phyloP scores from a whole-genome alignment of 30 jellyfish, hydroid and myxozoan genomes.

The Hydractinia symbiolongicarpus region DNA sequence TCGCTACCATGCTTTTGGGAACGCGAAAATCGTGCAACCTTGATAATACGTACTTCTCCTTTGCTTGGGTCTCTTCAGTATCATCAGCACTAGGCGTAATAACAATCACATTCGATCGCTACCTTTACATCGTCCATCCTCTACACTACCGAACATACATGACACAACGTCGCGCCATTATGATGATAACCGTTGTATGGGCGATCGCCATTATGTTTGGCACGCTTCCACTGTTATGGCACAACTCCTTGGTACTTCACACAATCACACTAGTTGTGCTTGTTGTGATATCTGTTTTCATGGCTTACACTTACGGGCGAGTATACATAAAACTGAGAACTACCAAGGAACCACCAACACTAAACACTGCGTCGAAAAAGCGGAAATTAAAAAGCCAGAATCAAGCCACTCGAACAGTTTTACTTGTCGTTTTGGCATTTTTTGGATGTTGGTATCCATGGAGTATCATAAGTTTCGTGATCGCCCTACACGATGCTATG shows the following conservation, averaged over 20 bases:
- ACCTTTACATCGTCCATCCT: conserved; percentile 29
- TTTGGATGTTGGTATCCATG: conserved; percentile 74
- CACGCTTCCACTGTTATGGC: conserved; percentile 16
- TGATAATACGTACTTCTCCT: conserved; percentile 17
- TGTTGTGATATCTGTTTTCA: conserved; percentile 9
- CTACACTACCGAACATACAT: conserved; percentile 17
- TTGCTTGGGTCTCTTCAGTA: conserved; percentile 28
- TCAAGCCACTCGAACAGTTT: conserved; percentile 74
- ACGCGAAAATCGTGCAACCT: conserved; percentile 40
- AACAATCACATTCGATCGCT: conserved; percentile 31
- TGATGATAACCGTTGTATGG: conserved; percentile 27
- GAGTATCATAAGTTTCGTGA: conserved; percentile 22
- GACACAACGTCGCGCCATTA: conserved; percentile 34
- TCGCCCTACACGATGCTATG: conserved; percentile 19
- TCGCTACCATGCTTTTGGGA: conserved; percentile 40
- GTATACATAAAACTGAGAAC: conserved; percentile 4
- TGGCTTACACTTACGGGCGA: conserved; percentile 18
- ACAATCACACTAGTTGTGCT: conserved; percentile 1
- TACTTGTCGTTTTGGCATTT: conserved; percentile 51
- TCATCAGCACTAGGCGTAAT: conserved; percentile 29
- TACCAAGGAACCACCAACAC: conserved; percentile 16
- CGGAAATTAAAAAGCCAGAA: conserved; percentile 25
- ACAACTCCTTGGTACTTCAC: conserved; percentile 16
- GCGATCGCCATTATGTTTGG: conserved; percentile 7
- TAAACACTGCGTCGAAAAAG: conserved; percentile 1